phyloP scores from a whole-genome alignment of 2,113 vertebrate species.

The Trogon melanurus region DNA sequence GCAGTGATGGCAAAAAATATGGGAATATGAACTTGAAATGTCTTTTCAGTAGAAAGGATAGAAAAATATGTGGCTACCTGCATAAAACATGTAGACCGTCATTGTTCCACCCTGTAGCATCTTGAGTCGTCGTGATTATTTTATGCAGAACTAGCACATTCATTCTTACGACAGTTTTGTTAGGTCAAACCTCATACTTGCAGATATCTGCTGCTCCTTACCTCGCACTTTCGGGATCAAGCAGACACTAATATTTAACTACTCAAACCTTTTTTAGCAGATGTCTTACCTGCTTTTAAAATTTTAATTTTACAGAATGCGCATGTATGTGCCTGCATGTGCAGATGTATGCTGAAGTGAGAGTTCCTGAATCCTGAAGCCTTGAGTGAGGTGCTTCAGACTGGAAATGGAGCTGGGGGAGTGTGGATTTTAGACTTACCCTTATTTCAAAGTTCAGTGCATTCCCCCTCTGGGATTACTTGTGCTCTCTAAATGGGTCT shows the following conservation, averaged over 20 bases:
- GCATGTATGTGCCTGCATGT: neutral
- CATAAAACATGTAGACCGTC: neutral
- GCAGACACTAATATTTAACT: neutral
- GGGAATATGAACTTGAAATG: constrained; percentile 67
- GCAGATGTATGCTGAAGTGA: neutral
- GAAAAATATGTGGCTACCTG: constrained; percentile 25
- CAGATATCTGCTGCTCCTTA: neutral
- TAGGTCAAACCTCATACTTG: neutral
- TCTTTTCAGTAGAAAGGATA: constrained; percentile 4
- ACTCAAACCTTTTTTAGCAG: neutral
- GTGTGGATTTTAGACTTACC: neutral
- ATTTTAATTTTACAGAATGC: neutral
- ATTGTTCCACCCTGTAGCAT: neutral
- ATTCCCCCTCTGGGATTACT: neutral
- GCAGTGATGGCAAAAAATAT: constrained; percentile 61
- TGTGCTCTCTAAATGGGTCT: neutral
- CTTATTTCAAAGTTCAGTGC: neutral
- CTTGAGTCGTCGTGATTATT: neutral
- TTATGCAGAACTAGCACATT: constrained; percentile 38
- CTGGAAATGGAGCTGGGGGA: neutral
- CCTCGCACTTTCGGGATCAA: neutral
- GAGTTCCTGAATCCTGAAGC: neutral
- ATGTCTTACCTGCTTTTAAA: neutral
- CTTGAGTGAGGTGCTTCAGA: neutral
- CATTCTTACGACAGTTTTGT: neutral